A percentile compares a stretch with the other conserved stretches of the same genome.
These are phyloP conservation scores for Amiota minor DNA, from an alignment of 2,888 invertebrate species.

Conservation along the genomic window DNA sequence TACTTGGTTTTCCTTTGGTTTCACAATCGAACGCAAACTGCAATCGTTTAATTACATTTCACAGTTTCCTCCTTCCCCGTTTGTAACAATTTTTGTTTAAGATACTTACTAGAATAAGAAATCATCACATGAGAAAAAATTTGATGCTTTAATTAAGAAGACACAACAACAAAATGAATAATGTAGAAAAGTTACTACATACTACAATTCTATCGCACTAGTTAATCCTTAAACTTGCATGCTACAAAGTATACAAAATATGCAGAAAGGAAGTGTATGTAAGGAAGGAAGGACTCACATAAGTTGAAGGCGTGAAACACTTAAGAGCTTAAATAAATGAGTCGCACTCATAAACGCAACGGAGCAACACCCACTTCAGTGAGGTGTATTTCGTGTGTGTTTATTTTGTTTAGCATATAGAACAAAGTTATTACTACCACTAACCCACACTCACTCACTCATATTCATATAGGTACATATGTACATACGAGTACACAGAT, in stretches of 20 bases:
- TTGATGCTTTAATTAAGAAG: no score
- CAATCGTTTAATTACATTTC: neutral
- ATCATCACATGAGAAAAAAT: no score
- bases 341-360: conserved; percentile 3
- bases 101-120: neutral
- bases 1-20: neutral
- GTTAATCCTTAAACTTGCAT: no score
- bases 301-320: conserved; percentile 5
- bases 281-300: neutral
- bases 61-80: neutral
- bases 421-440: neutral
- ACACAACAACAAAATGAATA: no score
- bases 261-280: no score
- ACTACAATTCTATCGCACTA: no score
- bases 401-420: neutral
- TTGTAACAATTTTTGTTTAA: conserved; percentile 3
- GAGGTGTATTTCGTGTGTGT: neutral
- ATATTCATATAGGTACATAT: neutral
- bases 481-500: neutral
- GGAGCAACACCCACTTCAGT: neutral
- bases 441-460: neutral
- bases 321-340: conserved; percentile 8
- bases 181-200: no score
- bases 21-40: no score
- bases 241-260: no score